Percentiles rank a stretch among this genome's conserved stretches.
Evolutionary conservation across 30 jellyfish, hydroid and myxozoan genomes (phyloP).

Genomic region (Phacellophora camtschatica): DNA sequence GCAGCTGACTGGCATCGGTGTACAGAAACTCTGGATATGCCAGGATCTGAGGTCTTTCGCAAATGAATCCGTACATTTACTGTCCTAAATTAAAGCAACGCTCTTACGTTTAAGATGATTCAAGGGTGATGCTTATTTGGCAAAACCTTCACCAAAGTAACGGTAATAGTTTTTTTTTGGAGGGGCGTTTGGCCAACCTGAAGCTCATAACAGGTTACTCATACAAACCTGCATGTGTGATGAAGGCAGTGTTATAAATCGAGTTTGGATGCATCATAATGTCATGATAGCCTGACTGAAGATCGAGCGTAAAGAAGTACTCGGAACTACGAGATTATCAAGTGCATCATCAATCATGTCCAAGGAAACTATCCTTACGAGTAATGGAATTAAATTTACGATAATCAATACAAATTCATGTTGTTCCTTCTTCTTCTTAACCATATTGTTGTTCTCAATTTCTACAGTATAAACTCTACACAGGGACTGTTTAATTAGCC

Average conservation of each 20-base stretch:
- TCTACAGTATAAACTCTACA: slow-evolving; percentile 2
- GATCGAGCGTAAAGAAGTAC: neutral
- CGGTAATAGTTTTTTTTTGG: no score
- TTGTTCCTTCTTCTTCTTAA: neutral
- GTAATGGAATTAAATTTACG: slow-evolving; percentile 35
- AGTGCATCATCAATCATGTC: neutral
- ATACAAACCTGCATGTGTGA: neutral
- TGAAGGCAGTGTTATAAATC: neutral
- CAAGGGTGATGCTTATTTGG: no score
- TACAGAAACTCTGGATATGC: no score
- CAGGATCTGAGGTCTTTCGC: no score
- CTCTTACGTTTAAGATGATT: no score
- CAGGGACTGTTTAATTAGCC: slow-evolving; percentile 29
- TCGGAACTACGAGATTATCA: neutral
- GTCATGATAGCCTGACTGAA: neutral
- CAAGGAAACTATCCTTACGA: neutral
- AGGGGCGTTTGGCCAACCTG: slow-evolving; percentile 29
- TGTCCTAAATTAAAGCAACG: no score
- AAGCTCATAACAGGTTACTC: neutral
- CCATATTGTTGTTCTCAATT: neutral
- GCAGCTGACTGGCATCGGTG: no score
- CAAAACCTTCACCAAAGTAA: no score
- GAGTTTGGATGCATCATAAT: neutral
- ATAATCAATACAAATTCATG: slow-evolving; percentile 31
- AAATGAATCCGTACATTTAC: no score